Evolutionary conservation across 2,113 vertebrate species (phyloP).

Genomic region (Pelecanoides urinatrix): DNA sequence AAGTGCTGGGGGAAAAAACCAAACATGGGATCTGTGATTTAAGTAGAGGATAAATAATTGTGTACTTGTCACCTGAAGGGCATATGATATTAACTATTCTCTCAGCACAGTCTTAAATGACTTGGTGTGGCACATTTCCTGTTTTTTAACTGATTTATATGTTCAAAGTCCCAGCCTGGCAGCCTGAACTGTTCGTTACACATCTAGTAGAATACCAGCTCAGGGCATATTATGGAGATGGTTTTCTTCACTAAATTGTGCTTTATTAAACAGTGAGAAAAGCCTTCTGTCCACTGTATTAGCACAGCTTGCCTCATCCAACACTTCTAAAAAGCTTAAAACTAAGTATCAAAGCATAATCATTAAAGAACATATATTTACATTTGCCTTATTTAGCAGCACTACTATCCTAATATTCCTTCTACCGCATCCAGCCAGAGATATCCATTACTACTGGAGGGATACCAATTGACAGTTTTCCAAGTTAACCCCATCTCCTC

Average conservation of each 20-base stretch:
- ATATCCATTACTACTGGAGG: neutral
- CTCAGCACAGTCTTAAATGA: neutral
- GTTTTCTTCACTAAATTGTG: neutral
- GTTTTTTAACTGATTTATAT: neutral
- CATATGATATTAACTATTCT: neutral
- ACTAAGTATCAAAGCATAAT: neutral
- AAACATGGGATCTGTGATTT: neutral
- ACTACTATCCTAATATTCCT: neutral
- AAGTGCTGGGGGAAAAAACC: neutral
- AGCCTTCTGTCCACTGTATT: neutral
- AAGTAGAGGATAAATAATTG: neutral
- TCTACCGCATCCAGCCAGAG: neutral
- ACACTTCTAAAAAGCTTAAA: neutral
- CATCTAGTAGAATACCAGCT: neutral
- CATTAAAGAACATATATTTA: neutral
- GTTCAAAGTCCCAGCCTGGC: neutral
- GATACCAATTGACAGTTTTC: neutral
- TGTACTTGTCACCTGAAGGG: neutral
- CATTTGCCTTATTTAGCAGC: neutral
- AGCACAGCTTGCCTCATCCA: neutral
- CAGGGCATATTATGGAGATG: neutral
- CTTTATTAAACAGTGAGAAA: neutral
- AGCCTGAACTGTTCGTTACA: neutral
- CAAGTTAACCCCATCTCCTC: neutral
- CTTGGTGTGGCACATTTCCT: slow-evolving; percentile 27